phyloP scores from a whole-genome alignment of 2,113 vertebrate species.

The Eclectus roratus region DNA sequence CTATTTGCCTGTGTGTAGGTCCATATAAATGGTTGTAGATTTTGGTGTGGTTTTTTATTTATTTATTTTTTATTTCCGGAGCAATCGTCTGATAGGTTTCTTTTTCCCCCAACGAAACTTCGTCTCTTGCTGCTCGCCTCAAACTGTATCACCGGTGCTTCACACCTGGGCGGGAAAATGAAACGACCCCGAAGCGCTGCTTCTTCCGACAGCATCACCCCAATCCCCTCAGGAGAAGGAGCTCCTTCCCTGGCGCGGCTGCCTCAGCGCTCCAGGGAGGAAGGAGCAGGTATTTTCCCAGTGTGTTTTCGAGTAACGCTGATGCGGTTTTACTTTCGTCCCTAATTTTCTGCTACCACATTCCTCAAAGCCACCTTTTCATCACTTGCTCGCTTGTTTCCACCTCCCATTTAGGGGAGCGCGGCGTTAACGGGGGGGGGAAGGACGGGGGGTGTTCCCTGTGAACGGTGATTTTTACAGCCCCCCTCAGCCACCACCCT shows the following conservation, averaged over 20 bases:
- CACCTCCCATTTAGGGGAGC: background rate
- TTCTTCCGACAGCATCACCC: background rate
- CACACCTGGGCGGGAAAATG: background rate
- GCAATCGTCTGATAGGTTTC: too few species aligned
- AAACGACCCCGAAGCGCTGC: background rate
- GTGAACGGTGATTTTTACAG: background rate
- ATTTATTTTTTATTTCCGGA: background rate
- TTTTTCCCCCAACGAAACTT: conserved; percentile 1
- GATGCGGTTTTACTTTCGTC: conserved; percentile 26
- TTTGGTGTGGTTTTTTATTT: background rate
- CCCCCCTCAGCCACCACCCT: background rate
- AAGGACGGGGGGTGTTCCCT: background rate
- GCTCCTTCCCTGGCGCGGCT: background rate
- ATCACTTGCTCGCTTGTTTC: background rate
- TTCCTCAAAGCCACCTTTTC: background rate
- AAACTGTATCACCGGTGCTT: accelerated
- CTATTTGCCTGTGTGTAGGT: background rate
- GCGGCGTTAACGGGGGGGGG: background rate
- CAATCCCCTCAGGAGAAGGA: background rate
- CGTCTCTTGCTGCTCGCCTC: background rate
- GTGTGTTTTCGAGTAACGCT: background rate
- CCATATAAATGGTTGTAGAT: background rate
- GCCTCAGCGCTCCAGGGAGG: background rate
- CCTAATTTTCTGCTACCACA: background rate
- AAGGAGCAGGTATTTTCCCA: background rate